Percentiles rank a stretch among this genome's conserved stretches.
These are phyloP conservation scores for Agonopterix alstromeriana DNA, from an alignment of 2,888 invertebrate species.

Conservation along the genomic window DNA sequence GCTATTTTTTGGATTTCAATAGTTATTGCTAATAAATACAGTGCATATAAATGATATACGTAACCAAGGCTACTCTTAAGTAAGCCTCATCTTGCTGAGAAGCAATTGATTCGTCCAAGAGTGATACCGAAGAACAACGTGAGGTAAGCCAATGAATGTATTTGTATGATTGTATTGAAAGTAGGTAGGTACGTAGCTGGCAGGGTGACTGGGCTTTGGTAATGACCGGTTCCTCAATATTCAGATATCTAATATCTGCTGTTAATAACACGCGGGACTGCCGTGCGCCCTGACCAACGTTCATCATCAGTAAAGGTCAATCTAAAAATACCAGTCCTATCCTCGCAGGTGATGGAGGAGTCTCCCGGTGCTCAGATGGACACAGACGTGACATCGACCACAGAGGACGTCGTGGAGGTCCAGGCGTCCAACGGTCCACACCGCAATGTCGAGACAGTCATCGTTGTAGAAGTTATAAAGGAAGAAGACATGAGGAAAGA, in stretches of 20 bases:
- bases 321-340: conserved; percentile 41
- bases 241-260: conserved; percentile 35
- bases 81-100: conserved; percentile 3
- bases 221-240: conserved; percentile 57
- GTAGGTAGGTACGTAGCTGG: conserved; percentile 49
- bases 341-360: conserved; percentile 61
- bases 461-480: conserved; percentile 49
- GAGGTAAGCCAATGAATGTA: conserved; percentile 56
- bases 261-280: conserved; percentile 9
- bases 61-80: conserved; percentile 4
- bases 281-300: conserved; percentile 12
- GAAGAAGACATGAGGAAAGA: conserved; percentile 29
- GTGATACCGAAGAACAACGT: conserved; percentile 23
- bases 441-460: conserved; percentile 50
- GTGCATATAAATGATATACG: conserved; percentile 16
- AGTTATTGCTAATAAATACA: neutral
- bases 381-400: conserved; percentile 61
- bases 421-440: conserved; percentile 43
- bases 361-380: conserved; percentile 56
- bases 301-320: conserved; percentile 28
- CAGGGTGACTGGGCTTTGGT: conserved; percentile 47
- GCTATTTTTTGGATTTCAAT: conserved; percentile 33
- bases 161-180: conserved; percentile 59
- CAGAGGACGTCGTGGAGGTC: conserved; percentile 44
- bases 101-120: conserved; percentile 11